Conservation (phyloP, 2,797 vertebrate species). For the Botia almorhae region DNA sequence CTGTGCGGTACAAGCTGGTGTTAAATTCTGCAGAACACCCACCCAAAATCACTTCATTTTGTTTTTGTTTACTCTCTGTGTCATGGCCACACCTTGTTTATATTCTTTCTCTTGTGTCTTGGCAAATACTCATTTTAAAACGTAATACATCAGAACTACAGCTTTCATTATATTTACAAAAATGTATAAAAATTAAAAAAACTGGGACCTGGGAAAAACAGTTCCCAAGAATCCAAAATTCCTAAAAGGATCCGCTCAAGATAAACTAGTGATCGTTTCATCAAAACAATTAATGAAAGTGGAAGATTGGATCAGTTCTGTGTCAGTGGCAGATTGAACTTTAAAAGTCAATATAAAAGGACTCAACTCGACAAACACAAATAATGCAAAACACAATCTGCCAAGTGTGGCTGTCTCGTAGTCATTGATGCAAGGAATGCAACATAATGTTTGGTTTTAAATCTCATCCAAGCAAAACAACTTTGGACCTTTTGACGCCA, state of each 20-base stretch:
- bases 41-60: slow-evolving; percentile 36
- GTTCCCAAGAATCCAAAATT: not conserved
- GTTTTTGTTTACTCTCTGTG: slow-evolving; percentile 25
- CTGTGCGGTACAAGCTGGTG: slow-evolving; percentile 36
- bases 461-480: slow-evolving; percentile 68
- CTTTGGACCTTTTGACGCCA: slow-evolving; percentile 72
- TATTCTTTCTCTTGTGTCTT: slow-evolving; percentile 4
- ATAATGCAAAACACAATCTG: not conserved
- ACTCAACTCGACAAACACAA: not conserved
- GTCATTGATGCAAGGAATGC: not conserved
- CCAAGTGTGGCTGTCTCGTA: not conserved
- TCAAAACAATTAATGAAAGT: not conserved
- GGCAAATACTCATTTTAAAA: slow-evolving; percentile 39
- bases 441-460: slow-evolving; percentile 53
- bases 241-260: not conserved
- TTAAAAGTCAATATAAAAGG: not conserved
- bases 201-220: not conserved
- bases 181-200: not conserved
- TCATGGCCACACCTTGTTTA: slow-evolving; percentile 1
- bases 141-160: too few relatives aligned
- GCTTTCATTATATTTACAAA: not conserved
- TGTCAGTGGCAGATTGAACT: not conserved
- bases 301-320: not conserved
- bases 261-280: not conserved
- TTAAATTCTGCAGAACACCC: slow-evolving; percentile 41